These are phyloP conservation scores for Aethes cnicana DNA, from an alignment of 2,888 invertebrate genomes.

Conservation along the genomic window DNA sequence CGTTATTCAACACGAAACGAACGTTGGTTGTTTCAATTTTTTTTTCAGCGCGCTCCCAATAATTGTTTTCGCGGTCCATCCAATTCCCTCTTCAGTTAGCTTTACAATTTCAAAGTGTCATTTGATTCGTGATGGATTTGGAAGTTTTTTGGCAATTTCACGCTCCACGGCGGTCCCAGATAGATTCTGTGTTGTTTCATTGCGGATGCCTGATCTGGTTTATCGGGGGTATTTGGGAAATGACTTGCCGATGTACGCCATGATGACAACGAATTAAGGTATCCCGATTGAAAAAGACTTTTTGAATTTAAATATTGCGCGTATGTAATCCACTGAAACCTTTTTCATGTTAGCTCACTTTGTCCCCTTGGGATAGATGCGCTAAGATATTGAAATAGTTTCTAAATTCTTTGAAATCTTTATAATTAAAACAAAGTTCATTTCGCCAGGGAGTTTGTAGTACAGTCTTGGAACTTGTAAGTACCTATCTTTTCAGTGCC, in stretches of 20 bases:
- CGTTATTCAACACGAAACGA: constrained; percentile 55
- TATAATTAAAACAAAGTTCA: too few species aligned
- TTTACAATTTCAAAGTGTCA: constrained; percentile 79
- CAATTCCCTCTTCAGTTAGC: constrained; percentile 74
- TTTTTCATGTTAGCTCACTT: too few species aligned
- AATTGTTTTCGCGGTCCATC: constrained; percentile 75
- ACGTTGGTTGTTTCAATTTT: constrained; percentile 62
- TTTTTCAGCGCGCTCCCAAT: constrained; percentile 61
- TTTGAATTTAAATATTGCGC: too few species aligned
- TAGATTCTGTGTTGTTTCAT: constrained; percentile 66
- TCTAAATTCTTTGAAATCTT: too few species aligned
- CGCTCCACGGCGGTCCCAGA: constrained; percentile 62
- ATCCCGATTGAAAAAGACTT: too few species aligned
- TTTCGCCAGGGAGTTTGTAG: too few species aligned
- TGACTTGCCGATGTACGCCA: not conserved
- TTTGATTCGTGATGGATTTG: constrained; percentile 79
- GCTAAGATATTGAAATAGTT: too few species aligned
- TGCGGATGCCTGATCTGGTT: constrained; percentile 32
- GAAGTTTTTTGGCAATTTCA: constrained; percentile 78
- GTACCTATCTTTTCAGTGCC: too few species aligned
- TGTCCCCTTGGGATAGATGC: too few species aligned
- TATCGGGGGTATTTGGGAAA: not conserved
- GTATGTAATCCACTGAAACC: too few species aligned
- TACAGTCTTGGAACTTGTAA: too few species aligned
- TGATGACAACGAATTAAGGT: too few species aligned